A percentile compares a stretch with the other conserved stretches of the same genome.
These are phyloP conservation scores for Dunckerocampus dactyliophorus DNA, from an alignment of 2,113 vertebrate species.

Conservation along the genomic window DNA sequence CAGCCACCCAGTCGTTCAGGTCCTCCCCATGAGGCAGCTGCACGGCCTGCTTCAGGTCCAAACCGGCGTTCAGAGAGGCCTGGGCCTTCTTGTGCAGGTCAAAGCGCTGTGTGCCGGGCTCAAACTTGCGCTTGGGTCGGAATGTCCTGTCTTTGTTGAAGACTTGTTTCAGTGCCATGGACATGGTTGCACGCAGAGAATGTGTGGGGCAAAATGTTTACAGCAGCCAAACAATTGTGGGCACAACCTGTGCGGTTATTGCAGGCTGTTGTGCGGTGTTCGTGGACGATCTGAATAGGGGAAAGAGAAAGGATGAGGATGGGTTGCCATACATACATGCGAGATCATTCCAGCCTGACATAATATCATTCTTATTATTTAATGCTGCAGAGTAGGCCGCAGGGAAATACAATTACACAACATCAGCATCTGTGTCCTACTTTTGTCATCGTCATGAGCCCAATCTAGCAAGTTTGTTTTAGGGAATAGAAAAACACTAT, in stretches of 20 bases:
- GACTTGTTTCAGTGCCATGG: constrained; percentile 89
- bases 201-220: constrained; percentile 44
- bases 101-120: constrained; percentile 92
- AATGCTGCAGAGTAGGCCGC: too few relatives aligned
- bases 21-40: constrained; percentile 89
- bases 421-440: constrained; percentile 14
- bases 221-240: constrained; percentile 39
- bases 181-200: constrained; percentile 73
- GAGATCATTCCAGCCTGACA: background rate
- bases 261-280: constrained; percentile 12
- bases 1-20: constrained; percentile 94
- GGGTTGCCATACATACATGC: constrained; percentile 14
- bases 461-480: background rate
- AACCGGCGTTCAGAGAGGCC: constrained; percentile 89
- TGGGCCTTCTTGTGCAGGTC: constrained; percentile 97
- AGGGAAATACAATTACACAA: constrained; percentile 9
- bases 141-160: constrained; percentile 98
- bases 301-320: constrained; percentile 3
- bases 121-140: constrained; percentile 97
- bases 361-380: too few relatives aligned
- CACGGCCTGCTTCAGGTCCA: constrained; percentile 90
- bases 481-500: background rate
- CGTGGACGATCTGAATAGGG: constrained; percentile 15
- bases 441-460: background rate
- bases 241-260: constrained; percentile 28